Evolutionary conservation across 2,797 vertebrate genomes (phyloP), one percentile per base, ranked within the genome.

Genomic region (Rallus crepitans): DNA sequence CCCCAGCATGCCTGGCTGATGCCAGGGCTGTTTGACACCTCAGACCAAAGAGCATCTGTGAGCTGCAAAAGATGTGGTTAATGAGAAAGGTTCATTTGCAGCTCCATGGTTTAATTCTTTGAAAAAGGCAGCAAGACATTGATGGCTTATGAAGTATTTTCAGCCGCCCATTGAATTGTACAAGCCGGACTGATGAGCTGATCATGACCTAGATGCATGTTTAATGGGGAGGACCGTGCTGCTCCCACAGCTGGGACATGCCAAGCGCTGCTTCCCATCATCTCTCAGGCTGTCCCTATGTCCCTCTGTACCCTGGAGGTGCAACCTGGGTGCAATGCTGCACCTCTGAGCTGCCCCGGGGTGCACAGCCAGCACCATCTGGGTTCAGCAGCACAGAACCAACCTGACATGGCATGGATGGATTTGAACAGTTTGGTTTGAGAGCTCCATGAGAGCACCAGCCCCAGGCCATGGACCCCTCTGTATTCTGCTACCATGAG

Each of bases 1-100:
- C 31, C 33, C 30, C 8, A 1, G 0, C 0, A 1, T 17, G 30
- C 6, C 63, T 17, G 3, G 55, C 27, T 6, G 57, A 35, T 40
- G 71, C 42, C 35, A 39, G 35, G 33, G 45, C 37, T 75, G 40
- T 80, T 14, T 10, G 48, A 35, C 71, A 88, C 72, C 82, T 19
- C 92, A 59, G 18, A 33, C 42, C 76, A 27, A 12, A 42, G 50
- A 77, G 80, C 83, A 50, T 15, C 70, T 31, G 17, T 24, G 52
- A 53, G 82, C 28, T 11, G 2, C 25, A n/a, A 65, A 3, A 27
- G 27, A 37, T 0, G 1, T 31, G 48, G 21, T 21, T 27, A 61
- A 84, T 0, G 42, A 25, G 60, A 48, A 18, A 21, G 60, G 71
- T 11, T 70, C 35, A 12, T 42, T 6, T 20, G 30, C 60, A 68